Evolutionary conservation across 2,888 invertebrate species (phyloP), one percentile per base, ranked within the genome.

Genomic region (Drosophila pseudotakahashii): DNA sequence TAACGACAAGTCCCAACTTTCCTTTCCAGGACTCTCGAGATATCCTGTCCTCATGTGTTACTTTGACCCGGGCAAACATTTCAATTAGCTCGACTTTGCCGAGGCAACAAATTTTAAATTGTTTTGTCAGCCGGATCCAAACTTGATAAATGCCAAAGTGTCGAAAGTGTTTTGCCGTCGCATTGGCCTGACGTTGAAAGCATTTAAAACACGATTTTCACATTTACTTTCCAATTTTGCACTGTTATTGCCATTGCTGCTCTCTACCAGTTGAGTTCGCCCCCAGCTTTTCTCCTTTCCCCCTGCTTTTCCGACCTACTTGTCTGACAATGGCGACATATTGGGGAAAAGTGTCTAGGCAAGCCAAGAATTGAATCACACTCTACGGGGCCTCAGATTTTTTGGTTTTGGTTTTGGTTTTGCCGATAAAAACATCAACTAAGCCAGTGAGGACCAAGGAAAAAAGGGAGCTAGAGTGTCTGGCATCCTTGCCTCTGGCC

Each of bases 201-300:
- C 84, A 88, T 88, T 88, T 78, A 77, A 83, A 88, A 83, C 83
- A 83, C 75, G 83, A 78, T 86, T 83, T 86, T 83, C 83, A 77
- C 89, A 83, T 83, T 83, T 86, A 81, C 84, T 77, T 83, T 78
- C 83, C 73, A 86, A 83, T 83, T 83, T 73, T 59, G 55, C 69
- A 74, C 84, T 84, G 75, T 71, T 77, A 75, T 77, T 60, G 50
- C 63, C 66, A 50, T 51, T 51, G 57, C 23, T 39, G 32, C 47
- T 69, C 52, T 39, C 58, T 44, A 44, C 63, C 55, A 44, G 50
- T 62, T 62, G 62, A 62, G 47, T 61, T 23, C n/a, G 10, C 13
- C 30, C 6, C 5, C 42, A 6, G 1, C 5, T 14, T 34, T 30
- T 7, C 9, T 42, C 10, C 19, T 42, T 23, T 23, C 2, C 37